Percentiles rank a stretch among this genome's conserved stretches.
phyloP scores from a whole-genome alignment of 2,888 invertebrate genomes.

The Herminia tarsipennalis region DNA sequence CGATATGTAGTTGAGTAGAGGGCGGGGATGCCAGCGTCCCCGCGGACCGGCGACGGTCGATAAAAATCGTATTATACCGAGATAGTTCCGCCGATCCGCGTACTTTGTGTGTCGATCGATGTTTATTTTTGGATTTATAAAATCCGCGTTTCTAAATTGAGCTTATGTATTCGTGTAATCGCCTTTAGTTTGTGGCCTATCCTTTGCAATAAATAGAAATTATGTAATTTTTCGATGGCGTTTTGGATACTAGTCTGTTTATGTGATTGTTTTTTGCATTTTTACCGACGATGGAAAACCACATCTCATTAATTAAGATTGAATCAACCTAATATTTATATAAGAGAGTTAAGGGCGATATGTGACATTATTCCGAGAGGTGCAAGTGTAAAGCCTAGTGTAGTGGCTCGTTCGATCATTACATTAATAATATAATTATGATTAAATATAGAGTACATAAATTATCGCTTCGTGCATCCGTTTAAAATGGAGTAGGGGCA shows the following conservation, averaged over 20 bases:
- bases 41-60: constrained; percentile 73
- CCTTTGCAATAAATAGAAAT: constrained; percentile 75
- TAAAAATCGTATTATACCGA: constrained; percentile 82
- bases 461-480: constrained; percentile 57
- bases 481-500: constrained; percentile 49
- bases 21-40: constrained; percentile 58
- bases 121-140: constrained; percentile 75
- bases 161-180: constrained; percentile 75
- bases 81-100: constrained; percentile 76
- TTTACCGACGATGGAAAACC: constrained; percentile 79
- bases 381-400: constrained; percentile 64
- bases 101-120: constrained; percentile 60
- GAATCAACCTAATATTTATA: constrained; percentile 71
- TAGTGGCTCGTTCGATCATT: constrained; percentile 44
- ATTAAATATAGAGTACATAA: constrained; percentile 52
- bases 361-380: constrained; percentile 75
- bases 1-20: constrained; percentile 79
- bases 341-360: constrained; percentile 68
- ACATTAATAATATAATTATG: constrained; percentile 37
- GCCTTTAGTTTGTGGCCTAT: constrained; percentile 79
- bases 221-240: constrained; percentile 74
- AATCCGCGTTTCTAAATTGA: constrained; percentile 76
- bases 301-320: constrained; percentile 83
- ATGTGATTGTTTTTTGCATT: constrained; percentile 83
- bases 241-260: constrained; percentile 83